Evolutionary conservation across 1,140 invertebrate species (phyloP), one percentile per base, ranked within the genome.

Genomic region (Spodoptera frugiperda): DNA sequence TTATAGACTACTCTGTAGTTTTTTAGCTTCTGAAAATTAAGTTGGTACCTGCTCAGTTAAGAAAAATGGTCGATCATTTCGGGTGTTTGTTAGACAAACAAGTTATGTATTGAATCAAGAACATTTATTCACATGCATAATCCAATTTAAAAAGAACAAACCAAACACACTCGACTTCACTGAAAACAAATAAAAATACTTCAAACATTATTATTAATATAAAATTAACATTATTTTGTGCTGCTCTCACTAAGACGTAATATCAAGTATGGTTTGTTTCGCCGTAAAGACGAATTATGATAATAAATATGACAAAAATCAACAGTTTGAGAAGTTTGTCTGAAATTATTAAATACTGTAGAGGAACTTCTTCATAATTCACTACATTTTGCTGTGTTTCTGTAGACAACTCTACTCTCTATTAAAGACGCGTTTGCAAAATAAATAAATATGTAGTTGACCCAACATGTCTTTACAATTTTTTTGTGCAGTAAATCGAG

Each of bases 101-200:
- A 86, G 65, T 75, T 17, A 70, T 81, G 80, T 84, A 83, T 85
- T 87, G 80, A 90, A 91, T 87, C 82, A 87, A 90, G 88, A 93
- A 93, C 91, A 91, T 93, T 93, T 93, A 93, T 91, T 93, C 89
- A 91, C 90, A 90, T 89, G 87, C 86, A 86, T 84, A 88, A 87
- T 87, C 80, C 84, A 84, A 82, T 82, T 84, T 77, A 87, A 86
- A 89, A 91, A 81, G 87, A 91, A 89, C 89, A 93, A 92, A 91
- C 87, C 89, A 92, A 91, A 93, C 91, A 91, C 90, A 88, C 88
- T 87, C 76, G 75, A 86, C 80, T 78, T 86, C 80, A 82, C 76
- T 85, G 80, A 81, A 85, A 86, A 85, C 83, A 77, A 80, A 86
- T 61, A 51, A 51, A 87, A 84, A 81, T 87, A 88, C 81, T 84